phyloP scores from a whole-genome alignment of 2,888 invertebrate species.

The Diploptera punctata region DNA sequence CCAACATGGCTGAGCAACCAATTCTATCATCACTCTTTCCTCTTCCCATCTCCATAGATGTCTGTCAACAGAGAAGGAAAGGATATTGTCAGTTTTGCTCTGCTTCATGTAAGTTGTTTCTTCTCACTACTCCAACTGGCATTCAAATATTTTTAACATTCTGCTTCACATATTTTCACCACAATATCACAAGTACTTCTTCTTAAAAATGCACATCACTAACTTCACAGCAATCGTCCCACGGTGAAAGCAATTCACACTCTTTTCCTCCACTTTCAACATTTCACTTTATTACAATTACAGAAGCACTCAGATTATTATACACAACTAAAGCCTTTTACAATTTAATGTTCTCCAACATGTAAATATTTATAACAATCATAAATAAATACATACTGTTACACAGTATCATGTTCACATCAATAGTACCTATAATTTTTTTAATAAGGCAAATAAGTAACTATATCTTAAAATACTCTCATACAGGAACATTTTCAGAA shows the following conservation, averaged over 20 bases:
- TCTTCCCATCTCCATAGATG: conserved; percentile 59
- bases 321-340: no score
- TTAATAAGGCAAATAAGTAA: no score
- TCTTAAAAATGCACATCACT: not conserved
- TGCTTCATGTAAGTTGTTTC: not conserved
- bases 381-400: no score
- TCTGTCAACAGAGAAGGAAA: conserved; percentile 76
- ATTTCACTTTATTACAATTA: not conserved
- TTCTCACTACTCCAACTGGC: no score
- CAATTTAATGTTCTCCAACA: no score
- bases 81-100: conserved; percentile 54
- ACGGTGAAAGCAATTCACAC: not conserved
- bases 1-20: conserved; percentile 37
- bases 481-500: no score
- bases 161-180: no score
- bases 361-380: no score
- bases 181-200: not conserved
- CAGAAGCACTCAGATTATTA: not conserved
- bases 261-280: not conserved
- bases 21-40: conserved; percentile 56
- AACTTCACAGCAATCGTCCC: not conserved
- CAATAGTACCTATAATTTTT: no score
- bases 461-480: no score
- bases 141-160: conserved; percentile 10
- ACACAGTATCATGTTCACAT: no score